Evolutionary conservation across 2,113 vertebrate species (phyloP), one percentile per base, ranked within the genome.

Genomic region (Lepisosteus osseus): DNA sequence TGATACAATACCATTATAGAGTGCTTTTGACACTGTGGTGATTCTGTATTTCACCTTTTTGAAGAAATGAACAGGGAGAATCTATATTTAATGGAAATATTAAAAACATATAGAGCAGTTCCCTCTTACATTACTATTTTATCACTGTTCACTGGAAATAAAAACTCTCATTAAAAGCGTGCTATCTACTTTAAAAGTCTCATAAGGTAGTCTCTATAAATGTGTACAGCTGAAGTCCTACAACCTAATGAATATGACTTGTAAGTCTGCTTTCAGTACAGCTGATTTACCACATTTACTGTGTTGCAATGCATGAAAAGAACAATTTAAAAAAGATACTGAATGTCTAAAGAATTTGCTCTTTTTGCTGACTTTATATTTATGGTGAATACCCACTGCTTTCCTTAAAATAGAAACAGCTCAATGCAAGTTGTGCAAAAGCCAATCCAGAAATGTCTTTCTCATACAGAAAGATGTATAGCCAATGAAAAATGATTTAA

Each of bases 221-320:
- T 86, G 72, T 84, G 77, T 82, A 77, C 84, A 86, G 85, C 84
- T 88, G 81, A 84, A 80, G 77, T 80, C 29, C 15, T 75, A 77
- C 89, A 87, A 91, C 90, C 88, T 88, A 87, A 88, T 79, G 82
- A 82, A 75, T 79, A 74, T 13, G 44, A 61, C 73, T 84, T 84
- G 81, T 77, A 84, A 76, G 55, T 61, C 41, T 74, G 74, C 69
- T 76, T 55, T 11, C 64, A 77, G 72, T 73, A 78, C 77, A 59
- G 57, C 57, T n/a, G n/a, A 59, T 14, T 12, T n/a, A 59, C n/a
- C 56, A 8, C 12, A 13, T 59, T 15, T 59, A n/a, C 57, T 59
- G 0, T n/a, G 14, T 15, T 59, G 57, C 4, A 59, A 13, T 6
- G 12, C 57, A 59, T 59, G 7, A 59, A 59, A 59, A 59, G 57